Evolutionary conservation across 2,113 vertebrate species (phyloP), one percentile per base, ranked within the genome.

Genomic region (Polypterus bichir): DNA sequence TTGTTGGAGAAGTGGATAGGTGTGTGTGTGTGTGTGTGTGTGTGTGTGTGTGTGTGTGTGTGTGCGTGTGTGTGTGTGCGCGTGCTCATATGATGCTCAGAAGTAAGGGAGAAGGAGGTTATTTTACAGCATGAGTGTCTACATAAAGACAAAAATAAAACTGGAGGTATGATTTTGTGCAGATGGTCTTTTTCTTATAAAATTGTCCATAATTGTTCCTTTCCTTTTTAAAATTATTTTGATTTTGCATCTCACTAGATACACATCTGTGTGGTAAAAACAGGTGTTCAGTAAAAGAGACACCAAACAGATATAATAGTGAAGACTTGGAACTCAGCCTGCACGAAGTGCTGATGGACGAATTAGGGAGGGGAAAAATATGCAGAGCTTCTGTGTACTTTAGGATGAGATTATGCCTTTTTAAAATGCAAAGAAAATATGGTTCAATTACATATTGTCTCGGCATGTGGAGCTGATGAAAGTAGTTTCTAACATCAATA

Each of bases 171-270:
- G 79, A 81, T 83, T 86, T 85, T 78, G 80, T 88, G 83, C 92
- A 93, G 90, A 88, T 94, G 91, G 89, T 85, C 83, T 68, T 83
- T 64, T 83, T 70, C 74, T 57, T 65, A 77, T 79, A 80, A 87
- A 90, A 89, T 83, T 78, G 79, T 79, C 79, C 77, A 76, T 93
- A 91, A 93, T 93, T 92, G 92, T 93, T 94, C 89, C 73, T 83
- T 83, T 79, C 74, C 83, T 83, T 80, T 79, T 87, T 87, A 81
- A 83, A 87, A 89, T 91, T 84, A 88, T 89, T 88, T 88, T 79
- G 82, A 77, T 90, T 86, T 84, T 81, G 77, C 78, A 74, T 87
- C 78, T 85, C 80, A 83, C 79, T 80, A 84, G 81, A 88, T 76
- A 76, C 74, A 85, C 77, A 87, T 89, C 88, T 88, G 82, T 83